Conservation (phyloP, 2,888 invertebrate genomes). For the Drosophila barbarae region DNA sequence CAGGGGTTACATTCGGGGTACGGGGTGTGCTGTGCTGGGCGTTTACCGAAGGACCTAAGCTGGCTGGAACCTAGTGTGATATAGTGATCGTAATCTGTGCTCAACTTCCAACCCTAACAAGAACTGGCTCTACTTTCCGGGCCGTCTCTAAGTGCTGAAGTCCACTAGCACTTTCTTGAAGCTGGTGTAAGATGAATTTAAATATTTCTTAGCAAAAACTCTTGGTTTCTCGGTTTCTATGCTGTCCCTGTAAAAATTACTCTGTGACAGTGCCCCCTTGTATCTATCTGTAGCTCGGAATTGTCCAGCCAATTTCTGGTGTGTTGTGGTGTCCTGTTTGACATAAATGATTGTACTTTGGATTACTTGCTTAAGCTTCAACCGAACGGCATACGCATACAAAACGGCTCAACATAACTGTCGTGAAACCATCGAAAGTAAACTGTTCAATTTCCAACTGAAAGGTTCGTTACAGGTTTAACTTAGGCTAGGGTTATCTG, state of each 20-base stretch:
- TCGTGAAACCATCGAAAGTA: slow-evolving; percentile 66
- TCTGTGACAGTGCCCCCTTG: slow-evolving; percentile 17
- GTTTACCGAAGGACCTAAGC: slow-evolving; percentile 15
- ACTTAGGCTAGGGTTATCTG: slow-evolving; percentile 65
- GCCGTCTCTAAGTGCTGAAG: slow-evolving; percentile 1
- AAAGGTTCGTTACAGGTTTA: slow-evolving; percentile 33
- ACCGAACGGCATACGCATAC: slow-evolving; percentile 55
- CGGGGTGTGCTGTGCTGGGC: not conserved
- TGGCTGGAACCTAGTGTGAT: not conserved
- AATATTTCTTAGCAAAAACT: slow-evolving; percentile 67
- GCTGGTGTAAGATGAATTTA: slow-evolving; percentile 62
- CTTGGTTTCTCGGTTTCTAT: slow-evolving; percentile 15
- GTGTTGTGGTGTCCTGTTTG: slow-evolving; percentile 63
- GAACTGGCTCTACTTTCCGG: not conserved
- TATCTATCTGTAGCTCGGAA: slow-evolving; percentile 16
- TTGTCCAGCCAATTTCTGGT: slow-evolving; percentile 14
- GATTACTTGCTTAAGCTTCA: slow-evolving; percentile 68
- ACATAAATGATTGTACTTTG: slow-evolving; percentile 74
- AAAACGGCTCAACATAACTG: slow-evolving; percentile 50
- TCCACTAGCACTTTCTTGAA: slow-evolving; percentile 37
- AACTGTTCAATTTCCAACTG: slow-evolving; percentile 28
- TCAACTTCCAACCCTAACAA: not conserved
- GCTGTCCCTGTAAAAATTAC: slow-evolving; percentile 64
- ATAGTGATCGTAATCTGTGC: not conserved
- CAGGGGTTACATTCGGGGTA: slow-evolving; percentile 23